Conservation (phyloP, 2,113 vertebrate genomes). For the Limnothrissa miodon region DNA sequence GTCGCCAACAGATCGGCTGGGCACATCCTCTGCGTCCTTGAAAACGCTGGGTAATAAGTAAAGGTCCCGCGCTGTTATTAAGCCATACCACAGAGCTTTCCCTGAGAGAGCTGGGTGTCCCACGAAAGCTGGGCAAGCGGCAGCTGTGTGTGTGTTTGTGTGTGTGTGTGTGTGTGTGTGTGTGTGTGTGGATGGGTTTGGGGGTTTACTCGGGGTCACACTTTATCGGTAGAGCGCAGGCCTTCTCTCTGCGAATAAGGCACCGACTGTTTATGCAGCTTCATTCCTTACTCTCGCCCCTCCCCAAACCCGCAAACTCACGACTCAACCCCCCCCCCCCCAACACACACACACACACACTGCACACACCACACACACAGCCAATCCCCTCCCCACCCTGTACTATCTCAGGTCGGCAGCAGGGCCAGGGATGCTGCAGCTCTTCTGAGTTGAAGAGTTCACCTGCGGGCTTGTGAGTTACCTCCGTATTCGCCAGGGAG, state of each 20-base stretch:
- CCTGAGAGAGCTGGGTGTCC: background rate
- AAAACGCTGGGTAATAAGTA: background rate
- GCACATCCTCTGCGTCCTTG: background rate
- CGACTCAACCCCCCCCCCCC: background rate
- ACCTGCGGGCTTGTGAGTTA: constrained; percentile 51
- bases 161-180: constrained; percentile 19
- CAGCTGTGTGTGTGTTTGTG: background rate
- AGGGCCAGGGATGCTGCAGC: constrained; percentile 12
- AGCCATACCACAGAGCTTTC: background rate
- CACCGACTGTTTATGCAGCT: constrained; percentile 50
- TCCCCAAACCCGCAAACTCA: background rate
- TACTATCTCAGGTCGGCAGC: background rate
- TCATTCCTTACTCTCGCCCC: background rate
- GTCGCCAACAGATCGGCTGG: background rate
- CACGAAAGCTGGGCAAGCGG: background rate
- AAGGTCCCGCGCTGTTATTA: background rate
- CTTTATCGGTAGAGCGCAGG: constrained; percentile 63
- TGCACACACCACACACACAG: no score
- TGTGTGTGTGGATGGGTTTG: background rate
- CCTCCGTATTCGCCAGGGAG: constrained; percentile 48
- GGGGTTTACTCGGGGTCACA: constrained; percentile 48
- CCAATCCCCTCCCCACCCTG: background rate
- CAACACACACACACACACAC: no score
- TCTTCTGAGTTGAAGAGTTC: constrained; percentile 66
- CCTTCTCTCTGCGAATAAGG: constrained; percentile 38